Conservation (phyloP, 2,888 invertebrate genomes). For the Eurytoma adleriae region DNA sequence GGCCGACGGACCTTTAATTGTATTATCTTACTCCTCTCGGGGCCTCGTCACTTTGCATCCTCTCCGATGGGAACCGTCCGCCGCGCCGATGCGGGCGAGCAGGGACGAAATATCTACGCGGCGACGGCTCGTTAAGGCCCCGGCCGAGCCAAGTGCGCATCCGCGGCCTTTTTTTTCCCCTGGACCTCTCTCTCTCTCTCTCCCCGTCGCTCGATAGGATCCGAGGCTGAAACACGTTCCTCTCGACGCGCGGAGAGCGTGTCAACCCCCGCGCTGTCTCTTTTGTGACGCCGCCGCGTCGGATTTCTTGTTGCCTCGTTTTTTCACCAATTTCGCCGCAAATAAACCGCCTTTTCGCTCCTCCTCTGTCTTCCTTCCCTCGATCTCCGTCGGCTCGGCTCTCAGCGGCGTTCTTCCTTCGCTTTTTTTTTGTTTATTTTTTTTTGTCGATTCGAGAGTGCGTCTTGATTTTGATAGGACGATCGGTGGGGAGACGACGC, state of each 20-base stretch:
- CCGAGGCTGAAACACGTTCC: constrained; percentile 55
- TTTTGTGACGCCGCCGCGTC: constrained; percentile 13
- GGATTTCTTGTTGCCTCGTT: not conserved
- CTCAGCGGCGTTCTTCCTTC: constrained; percentile 9
- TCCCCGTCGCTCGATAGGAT: constrained; percentile 59
- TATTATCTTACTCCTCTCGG: constrained; percentile 47
- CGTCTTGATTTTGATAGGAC: constrained; percentile 27
- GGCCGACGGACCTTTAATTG: constrained; percentile 41
- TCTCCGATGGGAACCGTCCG: constrained; percentile 24
- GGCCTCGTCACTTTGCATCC: constrained; percentile 39
- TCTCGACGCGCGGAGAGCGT: constrained; percentile 21
- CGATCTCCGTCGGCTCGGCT: not conserved
- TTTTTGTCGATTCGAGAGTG: not conserved
- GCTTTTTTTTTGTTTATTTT: constrained; percentile 19
- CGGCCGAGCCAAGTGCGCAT: constrained; percentile 44
- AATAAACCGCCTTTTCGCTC: constrained; percentile 24
- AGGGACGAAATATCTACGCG: not conserved
- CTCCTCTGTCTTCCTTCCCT: constrained; percentile 1
- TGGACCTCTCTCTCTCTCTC: no score
- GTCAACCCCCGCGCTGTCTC: constrained; percentile 35
- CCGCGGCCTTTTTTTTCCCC: no score
- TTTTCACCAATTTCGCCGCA: constrained; percentile 32
- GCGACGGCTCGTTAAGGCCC: constrained; percentile 35
- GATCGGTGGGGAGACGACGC: not conserved
- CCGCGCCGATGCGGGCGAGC: constrained; percentile 20